phyloP scores from a whole-genome alignment of 2,888 invertebrate genomes.

The Caenorhabditis macrosperma region DNA sequence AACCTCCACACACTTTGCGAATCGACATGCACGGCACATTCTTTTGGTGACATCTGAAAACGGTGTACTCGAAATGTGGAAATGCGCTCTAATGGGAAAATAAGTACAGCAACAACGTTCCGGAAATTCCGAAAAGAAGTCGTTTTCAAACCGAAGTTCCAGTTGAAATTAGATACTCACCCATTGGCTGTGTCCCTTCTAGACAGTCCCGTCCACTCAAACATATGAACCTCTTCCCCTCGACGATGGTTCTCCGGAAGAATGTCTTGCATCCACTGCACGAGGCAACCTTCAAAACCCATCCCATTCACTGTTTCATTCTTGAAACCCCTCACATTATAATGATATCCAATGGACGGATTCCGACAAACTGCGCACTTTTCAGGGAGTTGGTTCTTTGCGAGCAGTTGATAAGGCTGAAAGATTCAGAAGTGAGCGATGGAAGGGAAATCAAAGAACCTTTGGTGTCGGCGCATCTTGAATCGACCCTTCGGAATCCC shows the following conservation, averaged over 20 bases:
- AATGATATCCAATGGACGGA: slow-evolving; percentile 64
- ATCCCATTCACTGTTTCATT: background rate
- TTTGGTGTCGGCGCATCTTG: background rate
- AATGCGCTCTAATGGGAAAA: too few species aligned
- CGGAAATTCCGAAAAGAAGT: background rate
- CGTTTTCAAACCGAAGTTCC: background rate
- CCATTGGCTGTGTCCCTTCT: background rate
- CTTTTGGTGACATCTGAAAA: slow-evolving; percentile 9
- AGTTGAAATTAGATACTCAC: slow-evolving; percentile 2
- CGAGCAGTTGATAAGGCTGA: slow-evolving; percentile 33
- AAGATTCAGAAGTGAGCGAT: background rate
- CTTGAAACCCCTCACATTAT: slow-evolving; percentile 60
- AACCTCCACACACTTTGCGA: slow-evolving; percentile 50
- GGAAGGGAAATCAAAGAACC: too few species aligned
- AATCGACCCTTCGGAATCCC: background rate
- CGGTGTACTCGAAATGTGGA: too few species aligned
- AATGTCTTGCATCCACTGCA: slow-evolving; percentile 62
- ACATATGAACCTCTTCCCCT: slow-evolving; percentile 39
- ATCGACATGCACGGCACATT: slow-evolving; percentile 59
- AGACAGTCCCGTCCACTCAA: slow-evolving; percentile 34
- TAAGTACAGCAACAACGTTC: too few species aligned
- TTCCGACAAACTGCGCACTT: slow-evolving; percentile 63
- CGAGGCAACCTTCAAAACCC: slow-evolving; percentile 42
- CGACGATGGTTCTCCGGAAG: slow-evolving; percentile 48
- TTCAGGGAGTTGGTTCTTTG: slow-evolving; percentile 51